Evolutionary conservation across 2,113 vertebrate species (phyloP), one percentile per base, ranked within the genome.

Genomic region (Ictalurus punctatus): DNA sequence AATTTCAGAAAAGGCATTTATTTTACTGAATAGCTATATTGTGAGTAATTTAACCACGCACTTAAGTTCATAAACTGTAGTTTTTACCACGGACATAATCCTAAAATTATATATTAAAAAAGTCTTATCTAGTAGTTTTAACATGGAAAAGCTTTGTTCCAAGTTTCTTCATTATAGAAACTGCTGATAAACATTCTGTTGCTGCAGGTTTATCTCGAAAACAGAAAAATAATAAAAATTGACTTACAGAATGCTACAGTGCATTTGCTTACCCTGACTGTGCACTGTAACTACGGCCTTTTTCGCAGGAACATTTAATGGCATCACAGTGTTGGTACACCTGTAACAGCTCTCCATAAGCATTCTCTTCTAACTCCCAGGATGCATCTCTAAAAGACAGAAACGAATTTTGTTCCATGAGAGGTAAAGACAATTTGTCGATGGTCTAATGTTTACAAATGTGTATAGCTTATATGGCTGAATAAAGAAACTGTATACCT

Each of bases 281-380:
- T 59, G 95, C 92, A 52, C 94, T 96, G 94, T 97, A 97, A 23
- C 95, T 94, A 88, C 97, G 95, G 52, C 98, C 98, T 19, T 94
- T 90, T 83, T 81, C 94, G 91, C 97, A 97, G 63, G 95, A 92
- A 91, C 98, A 99, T 89, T 91, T 94, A 85, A 83, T 92, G 54
- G 96, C 93, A 78, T 99, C 98, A 90, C 98, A 99, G 85, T 89
- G 96, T 73, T 95, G 94, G 59, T 99, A 96, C 89, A 96, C 96
- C 23, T 97, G 96, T 91, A 99, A 91, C 91, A 99, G 95, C 0
- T 99, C 98, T 65, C 97, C 95, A 92, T 96, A 99, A 0, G 98
- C 98, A 84, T 99, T 97, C 84, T 97, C 96, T 92, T 99, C 98
- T 93, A 99, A 93, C 94, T 99, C 98, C 98, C 98, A 99, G 23